phyloP scores from a whole-genome alignment of 1,140 invertebrate genomes.

The Nasonia longicornis region DNA sequence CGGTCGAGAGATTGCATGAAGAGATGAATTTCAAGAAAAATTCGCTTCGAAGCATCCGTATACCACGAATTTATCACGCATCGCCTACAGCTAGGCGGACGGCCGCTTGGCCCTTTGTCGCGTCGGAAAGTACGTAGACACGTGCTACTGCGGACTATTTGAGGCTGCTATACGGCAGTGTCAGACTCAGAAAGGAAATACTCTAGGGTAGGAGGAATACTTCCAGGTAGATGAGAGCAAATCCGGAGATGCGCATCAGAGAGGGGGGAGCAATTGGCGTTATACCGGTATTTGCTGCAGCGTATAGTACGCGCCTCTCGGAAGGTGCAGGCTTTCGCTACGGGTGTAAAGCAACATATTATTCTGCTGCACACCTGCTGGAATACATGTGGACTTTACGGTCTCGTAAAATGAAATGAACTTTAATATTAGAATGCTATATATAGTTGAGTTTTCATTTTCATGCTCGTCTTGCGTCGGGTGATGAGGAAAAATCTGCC shows the following conservation, averaged over 20 bases:
- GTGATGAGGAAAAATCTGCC: not conserved
- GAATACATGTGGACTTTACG: slow-evolving; percentile 56
- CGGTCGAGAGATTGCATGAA: too few relatives aligned
- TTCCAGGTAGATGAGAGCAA: not conserved
- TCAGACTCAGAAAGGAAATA: not conserved
- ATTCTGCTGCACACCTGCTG: slow-evolving; percentile 55
- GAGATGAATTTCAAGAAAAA: not conserved
- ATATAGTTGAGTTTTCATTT: slow-evolving; percentile 62
- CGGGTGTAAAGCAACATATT: slow-evolving; percentile 8
- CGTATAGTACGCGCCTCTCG: not conserved
- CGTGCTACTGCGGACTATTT: not conserved
- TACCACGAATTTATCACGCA: too few relatives aligned
- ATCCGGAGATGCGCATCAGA: not conserved
- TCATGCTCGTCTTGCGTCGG: slow-evolving; percentile 8
- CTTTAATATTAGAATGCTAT: slow-evolving; percentile 62
- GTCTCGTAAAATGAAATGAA: slow-evolving; percentile 60
- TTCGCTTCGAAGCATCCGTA: not conserved
- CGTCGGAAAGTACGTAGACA: not conserved
- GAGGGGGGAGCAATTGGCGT: not conserved
- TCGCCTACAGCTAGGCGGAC: not conserved
- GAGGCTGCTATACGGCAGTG: not conserved
- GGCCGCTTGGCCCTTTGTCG: too few relatives aligned
- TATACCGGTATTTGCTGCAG: not conserved
- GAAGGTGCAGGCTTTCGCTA: not conserved
- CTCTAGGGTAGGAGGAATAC: not conserved